phyloP scores from a whole-genome alignment of 2,888 invertebrate genomes.

The Antheraea yamamai region DNA sequence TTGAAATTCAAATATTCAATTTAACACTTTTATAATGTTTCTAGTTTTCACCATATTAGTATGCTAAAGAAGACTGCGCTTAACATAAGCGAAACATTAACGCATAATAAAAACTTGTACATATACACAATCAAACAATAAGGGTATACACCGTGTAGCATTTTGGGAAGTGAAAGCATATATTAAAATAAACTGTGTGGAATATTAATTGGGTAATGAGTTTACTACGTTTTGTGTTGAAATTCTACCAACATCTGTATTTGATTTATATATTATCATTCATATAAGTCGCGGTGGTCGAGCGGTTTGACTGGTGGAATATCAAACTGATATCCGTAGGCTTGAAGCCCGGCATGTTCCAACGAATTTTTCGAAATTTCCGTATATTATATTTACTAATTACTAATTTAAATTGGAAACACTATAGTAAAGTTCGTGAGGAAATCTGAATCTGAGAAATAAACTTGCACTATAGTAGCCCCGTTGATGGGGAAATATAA shows the following conservation, averaged over 20 bases:
- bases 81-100: conserved; percentile 18
- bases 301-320: too few species aligned
- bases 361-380: too few species aligned
- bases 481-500: too few species aligned
- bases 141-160: neutral
- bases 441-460: too few species aligned
- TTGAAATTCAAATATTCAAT: conserved; percentile 12
- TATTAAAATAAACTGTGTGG: neutral
- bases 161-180: neutral
- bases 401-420: too few species aligned
- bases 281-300: too few species aligned
- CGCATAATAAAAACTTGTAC: conserved; percentile 12
- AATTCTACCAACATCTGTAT: neutral
- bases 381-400: too few species aligned
- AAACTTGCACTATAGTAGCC: too few species aligned
- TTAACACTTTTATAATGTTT: conserved; percentile 9
- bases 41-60: conserved; percentile 18
- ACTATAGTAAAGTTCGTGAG: too few species aligned
- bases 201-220: neutral
- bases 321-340: too few species aligned
- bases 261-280: neutral
- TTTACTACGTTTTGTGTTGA: neutral
- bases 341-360: too few species aligned
- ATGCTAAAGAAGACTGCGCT: conserved; percentile 16
- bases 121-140: conserved; percentile 8